phyloP scores from a whole-genome alignment of 1,140 invertebrate genomes.

The Drosophila biarmipes region DNA sequence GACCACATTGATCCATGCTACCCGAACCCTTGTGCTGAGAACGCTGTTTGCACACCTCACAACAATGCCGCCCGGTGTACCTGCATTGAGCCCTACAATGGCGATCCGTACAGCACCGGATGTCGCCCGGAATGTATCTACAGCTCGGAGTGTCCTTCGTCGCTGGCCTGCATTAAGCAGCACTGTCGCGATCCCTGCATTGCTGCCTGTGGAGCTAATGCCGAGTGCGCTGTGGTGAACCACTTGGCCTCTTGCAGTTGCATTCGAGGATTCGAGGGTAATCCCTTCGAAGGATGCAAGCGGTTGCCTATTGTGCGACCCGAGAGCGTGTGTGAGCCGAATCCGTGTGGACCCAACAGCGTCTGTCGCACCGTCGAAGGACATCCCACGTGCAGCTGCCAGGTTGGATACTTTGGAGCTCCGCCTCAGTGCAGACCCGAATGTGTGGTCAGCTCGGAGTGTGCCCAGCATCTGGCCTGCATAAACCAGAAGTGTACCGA shows the following conservation, averaged over 20 bases:
- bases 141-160: conserved; percentile 91
- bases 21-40: conserved; percentile 92
- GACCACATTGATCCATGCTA: conserved; percentile 88
- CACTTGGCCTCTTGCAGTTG: conserved; percentile 93
- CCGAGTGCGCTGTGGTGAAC: conserved; percentile 91
- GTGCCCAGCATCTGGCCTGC: conserved; percentile 89
- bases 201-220: conserved; percentile 92
- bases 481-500: conserved; percentile 92
- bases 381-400: conserved; percentile 92
- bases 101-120: conserved; percentile 91
- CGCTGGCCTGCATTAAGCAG: conserved; percentile 92
- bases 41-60: conserved; percentile 90
- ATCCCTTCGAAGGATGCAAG: conserved; percentile 92
- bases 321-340: conserved; percentile 90
- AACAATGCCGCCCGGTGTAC: conserved; percentile 89
- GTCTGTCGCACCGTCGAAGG: conserved; percentile 89
- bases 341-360: conserved; percentile 92
- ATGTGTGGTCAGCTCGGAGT: conserved; percentile 92
- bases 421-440: conserved; percentile 92
- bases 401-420: conserved; percentile 89
- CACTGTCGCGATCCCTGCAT: conserved; percentile 94
- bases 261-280: conserved; percentile 89
- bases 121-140: conserved; percentile 92
- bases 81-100: conserved; percentile 94
- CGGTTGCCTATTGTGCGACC: conserved; percentile 85